These are phyloP conservation scores for Columba guinea DNA, from an alignment of 2,797 vertebrate species.

Conservation along the genomic window DNA sequence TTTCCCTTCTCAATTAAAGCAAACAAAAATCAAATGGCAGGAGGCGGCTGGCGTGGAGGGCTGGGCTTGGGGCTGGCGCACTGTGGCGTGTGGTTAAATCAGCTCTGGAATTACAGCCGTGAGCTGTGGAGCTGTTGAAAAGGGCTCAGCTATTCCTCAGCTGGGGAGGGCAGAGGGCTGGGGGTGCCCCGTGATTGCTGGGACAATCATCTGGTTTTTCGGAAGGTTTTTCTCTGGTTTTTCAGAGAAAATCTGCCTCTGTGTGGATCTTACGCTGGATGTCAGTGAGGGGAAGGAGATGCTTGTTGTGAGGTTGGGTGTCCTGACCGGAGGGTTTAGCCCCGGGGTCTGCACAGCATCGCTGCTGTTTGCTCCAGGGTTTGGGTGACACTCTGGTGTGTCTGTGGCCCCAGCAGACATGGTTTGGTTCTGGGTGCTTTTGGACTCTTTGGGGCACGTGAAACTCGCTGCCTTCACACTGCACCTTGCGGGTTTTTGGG, in stretches of 20 bases:
- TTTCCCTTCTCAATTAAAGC: slow-evolving; percentile 40
- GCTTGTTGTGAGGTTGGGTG: background rate
- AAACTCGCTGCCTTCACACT: rapidly evolving
- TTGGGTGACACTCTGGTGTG: rapidly evolving
- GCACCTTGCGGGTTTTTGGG: background rate
- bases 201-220: background rate
- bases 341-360: background rate
- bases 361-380: background rate
- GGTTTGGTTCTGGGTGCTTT: background rate
- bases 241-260: background rate
- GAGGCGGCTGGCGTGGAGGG: slow-evolving; percentile 38
- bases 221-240: background rate
- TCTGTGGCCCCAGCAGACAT: background rate
- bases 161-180: background rate
- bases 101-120: background rate
- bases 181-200: background rate
- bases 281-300: rapidly evolving
- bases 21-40: slow-evolving; percentile 19
- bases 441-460: background rate
- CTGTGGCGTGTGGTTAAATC: slow-evolving; percentile 23
- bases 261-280: rapidly evolving
- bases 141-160: background rate
- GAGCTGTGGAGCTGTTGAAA: background rate
- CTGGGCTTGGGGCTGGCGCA: background rate
- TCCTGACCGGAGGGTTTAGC: background rate